Conservation (phyloP, 2,113 vertebrate species). For the Tonatia bakeri region DNA sequence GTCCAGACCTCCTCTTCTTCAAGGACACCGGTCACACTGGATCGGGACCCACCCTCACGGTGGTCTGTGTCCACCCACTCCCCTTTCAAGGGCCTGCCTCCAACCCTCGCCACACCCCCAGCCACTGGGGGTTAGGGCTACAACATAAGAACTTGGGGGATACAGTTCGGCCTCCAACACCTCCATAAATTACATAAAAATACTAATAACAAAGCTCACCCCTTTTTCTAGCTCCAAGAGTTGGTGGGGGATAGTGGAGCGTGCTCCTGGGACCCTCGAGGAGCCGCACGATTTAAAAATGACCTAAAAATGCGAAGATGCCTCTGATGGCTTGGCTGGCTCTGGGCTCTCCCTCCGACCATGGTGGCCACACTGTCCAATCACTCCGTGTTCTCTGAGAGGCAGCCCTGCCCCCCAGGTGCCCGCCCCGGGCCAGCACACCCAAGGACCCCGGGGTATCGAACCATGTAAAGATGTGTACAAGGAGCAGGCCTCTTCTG, state of each 20-base stretch:
- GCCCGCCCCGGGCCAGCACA: background rate
- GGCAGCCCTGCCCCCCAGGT: background rate
- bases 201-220: background rate
- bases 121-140: background rate
- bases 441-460: background rate
- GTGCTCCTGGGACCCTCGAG: background rate
- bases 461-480: background rate
- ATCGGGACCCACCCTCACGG: background rate
- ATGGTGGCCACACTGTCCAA: background rate
- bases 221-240: background rate
- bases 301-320: background rate
- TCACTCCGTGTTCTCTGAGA: background rate
- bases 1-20: background rate
- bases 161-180: background rate
- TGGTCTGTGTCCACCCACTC: background rate
- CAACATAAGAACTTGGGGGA: background rate
- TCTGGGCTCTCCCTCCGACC: background rate
- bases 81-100: background rate
- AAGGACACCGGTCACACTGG: background rate
- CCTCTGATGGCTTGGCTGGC: background rate
- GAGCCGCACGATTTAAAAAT: background rate
- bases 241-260: accelerated
- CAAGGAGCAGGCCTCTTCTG: background rate
- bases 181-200: background rate
- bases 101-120: background rate